phyloP scores from a whole-genome alignment of 1,140 invertebrate genomes.

The Neuroterus valhalla region DNA sequence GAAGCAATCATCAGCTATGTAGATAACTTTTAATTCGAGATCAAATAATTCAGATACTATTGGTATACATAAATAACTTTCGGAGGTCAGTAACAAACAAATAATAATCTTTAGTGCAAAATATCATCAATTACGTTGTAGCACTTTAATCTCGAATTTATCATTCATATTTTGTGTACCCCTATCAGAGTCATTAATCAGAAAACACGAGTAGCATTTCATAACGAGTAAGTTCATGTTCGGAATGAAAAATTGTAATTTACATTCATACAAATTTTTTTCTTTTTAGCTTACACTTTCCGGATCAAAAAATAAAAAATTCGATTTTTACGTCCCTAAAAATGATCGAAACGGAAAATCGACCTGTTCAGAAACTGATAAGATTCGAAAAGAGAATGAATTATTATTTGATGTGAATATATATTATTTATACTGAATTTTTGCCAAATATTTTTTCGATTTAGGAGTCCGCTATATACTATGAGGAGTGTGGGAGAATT shows the following conservation, averaged over 20 bases:
- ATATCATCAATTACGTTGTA: not conserved
- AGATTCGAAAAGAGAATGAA: too few relatives aligned
- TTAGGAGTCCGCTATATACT: too few relatives aligned
- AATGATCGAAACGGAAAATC: too few relatives aligned
- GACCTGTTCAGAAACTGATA: too few relatives aligned
- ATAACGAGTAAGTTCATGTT: not conserved
- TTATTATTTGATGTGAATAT: too few relatives aligned
- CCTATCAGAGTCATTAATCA: conserved; percentile 10
- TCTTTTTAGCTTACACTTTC: too few relatives aligned
- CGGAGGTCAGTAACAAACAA: conserved; percentile 30
- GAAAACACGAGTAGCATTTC: conserved; percentile 5
- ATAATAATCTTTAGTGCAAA: conserved; percentile 9
- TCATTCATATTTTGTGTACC: conserved; percentile 12
- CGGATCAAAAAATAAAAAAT: too few relatives aligned
- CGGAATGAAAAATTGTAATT: not conserved
- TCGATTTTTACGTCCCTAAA: too few relatives aligned
- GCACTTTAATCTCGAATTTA: not conserved
- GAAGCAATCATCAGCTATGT: not conserved
- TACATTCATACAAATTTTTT: too few relatives aligned
- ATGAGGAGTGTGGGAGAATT: too few relatives aligned
- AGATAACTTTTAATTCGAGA: not conserved
- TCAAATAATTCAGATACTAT: not conserved
- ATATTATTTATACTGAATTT: too few relatives aligned
- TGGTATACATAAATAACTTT: conserved; percentile 19
- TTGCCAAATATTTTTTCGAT: too few relatives aligned